Evolutionary conservation across 1,140 invertebrate species (phyloP).

Genomic region (Lordiphosa collinella): DNA sequence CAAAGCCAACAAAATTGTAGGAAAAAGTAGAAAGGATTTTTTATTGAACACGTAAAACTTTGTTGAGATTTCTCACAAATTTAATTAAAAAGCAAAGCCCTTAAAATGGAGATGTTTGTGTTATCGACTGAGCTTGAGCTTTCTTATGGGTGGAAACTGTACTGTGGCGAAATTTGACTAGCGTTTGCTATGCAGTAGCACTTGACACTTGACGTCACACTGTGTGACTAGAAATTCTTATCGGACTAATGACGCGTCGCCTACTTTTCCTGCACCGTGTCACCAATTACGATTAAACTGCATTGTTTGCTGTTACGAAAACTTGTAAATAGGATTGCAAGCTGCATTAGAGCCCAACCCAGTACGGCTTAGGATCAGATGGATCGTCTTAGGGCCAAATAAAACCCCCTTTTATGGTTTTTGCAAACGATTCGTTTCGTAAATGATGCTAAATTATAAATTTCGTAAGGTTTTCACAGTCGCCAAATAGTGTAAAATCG

Average conservation of each 20-base stretch:
- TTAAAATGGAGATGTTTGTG: conserved; percentile 1
- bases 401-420: no score
- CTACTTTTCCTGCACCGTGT: no score
- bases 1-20: conserved; percentile 10
- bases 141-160: background rate
- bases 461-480: no score
- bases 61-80: conserved; percentile 33
- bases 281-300: no score
- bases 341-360: no score
- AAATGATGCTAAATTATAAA: no score
- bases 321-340: no score
- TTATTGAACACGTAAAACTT: conserved; percentile 37
- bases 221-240: conserved; percentile 9
- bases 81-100: conserved; percentile 38
- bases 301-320: no score
- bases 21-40: conserved; percentile 39
- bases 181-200: background rate
- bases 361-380: no score
- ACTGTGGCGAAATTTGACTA: conserved; percentile 8
- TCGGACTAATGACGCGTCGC: conserved; percentile 6
- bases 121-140: background rate
- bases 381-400: no score
- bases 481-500: no score
- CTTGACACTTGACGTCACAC: conserved; percentile 9
- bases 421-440: no score